phyloP scores from a whole-genome alignment of 2,797 vertebrate species.

The Hoplostethus atlanticus region DNA sequence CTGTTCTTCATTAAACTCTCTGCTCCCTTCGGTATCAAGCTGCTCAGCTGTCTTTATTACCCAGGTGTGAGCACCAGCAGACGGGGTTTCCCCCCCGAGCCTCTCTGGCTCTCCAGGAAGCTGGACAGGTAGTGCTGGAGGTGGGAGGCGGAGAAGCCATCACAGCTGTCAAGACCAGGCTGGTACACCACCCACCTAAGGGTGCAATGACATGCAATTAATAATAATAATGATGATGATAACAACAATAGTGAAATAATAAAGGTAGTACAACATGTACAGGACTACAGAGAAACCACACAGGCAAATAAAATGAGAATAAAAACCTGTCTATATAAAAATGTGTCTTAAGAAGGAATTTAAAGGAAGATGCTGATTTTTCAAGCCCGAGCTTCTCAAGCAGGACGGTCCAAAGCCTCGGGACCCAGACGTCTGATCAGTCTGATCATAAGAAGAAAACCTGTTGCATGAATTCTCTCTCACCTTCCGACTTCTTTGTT shows the following conservation, averaged over 20 bases:
- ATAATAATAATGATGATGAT: too few species aligned
- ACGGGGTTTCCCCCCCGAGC: slow-evolving; percentile 76
- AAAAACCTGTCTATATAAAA: neutral
- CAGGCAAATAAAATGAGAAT: neutral
- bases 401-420: too few species aligned
- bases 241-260: neutral
- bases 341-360: neutral
- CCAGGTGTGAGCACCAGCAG: slow-evolving; percentile 92
- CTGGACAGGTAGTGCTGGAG: slow-evolving; percentile 91
- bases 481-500: slow-evolving; percentile 91
- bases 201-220: slow-evolving; percentile 21
- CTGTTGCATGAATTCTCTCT: slow-evolving; percentile 28
- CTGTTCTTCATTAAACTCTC: slow-evolving; percentile 5
- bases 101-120: slow-evolving; percentile 86
- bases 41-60: slow-evolving; percentile 76
- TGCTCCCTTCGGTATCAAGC: slow-evolving; percentile 6
- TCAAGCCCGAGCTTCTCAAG: too few species aligned
- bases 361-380: too few species aligned
- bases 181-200: slow-evolving; percentile 92
- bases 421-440: too few species aligned
- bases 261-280: neutral
- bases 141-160: slow-evolving; percentile 90
- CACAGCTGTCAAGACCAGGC: slow-evolving; percentile 86
- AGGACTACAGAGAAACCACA: neutral
- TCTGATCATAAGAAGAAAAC: neutral